Evolutionary conservation across 2,113 vertebrate species (phyloP), one percentile per base, ranked within the genome.

Genomic region (Gobio gobio): DNA sequence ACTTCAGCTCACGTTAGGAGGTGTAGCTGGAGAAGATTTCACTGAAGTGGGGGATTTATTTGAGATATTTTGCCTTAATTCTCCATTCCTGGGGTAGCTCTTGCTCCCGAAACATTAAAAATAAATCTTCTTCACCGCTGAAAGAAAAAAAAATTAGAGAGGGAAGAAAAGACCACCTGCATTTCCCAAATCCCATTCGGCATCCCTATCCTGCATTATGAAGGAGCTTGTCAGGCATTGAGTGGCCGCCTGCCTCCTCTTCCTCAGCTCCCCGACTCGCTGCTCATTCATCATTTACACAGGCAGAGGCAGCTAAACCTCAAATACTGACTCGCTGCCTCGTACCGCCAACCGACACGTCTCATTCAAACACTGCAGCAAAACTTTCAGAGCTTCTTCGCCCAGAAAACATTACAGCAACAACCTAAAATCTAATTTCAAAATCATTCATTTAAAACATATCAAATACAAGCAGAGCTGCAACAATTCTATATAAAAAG

Each of bases 231-330:
- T 85, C 58, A 84, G 73, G 61, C 72, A 47, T 73, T 24, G 43
- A 77, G 43, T 64, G 73, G 72, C 83, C 83, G 73, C 61, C 83
- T 78, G 64, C 75, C 74, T 85, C 83, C 74, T 85, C 83, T 66
- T 85, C 83, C 83, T 84, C 83, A 84, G 70, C 72, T 45, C 72
- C 54, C 72, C 29, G 72, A 76, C 83, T 78, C 83, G 36, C 74
- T 51, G 74, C 83, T 85, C 61, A 85, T 85, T 78, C 61, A 85
- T 85, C 83, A 85, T 85, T 85, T 85, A 85, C 61, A 78, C 81
- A 83, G 81, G 20, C 64, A 51, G 49, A 66, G 43, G 47, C 20
- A 49, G 58, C 78, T 45, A 12, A 79, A 63, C 40, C 78, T 63
- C 56, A 79, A 78, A 54, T 78, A 45, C 78, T 14, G 24, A 49